phyloP scores from a whole-genome alignment of 2,113 vertebrate genomes.

The Aspiorhynchus laticeps region DNA sequence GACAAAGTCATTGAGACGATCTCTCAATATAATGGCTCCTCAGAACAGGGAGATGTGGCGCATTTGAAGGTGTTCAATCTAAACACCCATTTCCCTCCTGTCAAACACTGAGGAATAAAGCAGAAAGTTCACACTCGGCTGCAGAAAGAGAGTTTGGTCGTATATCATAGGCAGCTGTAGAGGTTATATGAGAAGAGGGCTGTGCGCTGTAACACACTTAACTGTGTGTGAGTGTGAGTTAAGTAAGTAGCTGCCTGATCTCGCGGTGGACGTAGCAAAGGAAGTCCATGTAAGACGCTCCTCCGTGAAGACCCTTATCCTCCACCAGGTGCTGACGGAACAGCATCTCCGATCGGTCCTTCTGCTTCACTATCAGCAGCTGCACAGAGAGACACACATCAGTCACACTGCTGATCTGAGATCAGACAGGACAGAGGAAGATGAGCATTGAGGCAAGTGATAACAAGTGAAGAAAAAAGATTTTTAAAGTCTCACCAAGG shows the following conservation, averaged over 20 bases:
- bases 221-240: conserved; percentile 56
- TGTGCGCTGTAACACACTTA: neutral
- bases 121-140: neutral
- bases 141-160: conserved; percentile 10
- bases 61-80: neutral
- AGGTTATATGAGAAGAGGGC: conserved; percentile 18
- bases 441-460: no score
- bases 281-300: conserved; percentile 92
- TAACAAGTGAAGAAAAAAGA: no score
- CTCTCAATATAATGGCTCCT: neutral
- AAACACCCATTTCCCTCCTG: neutral
- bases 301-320: conserved; percentile 89
- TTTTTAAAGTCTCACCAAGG: no score
- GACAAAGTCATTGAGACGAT: neutral
- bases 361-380: conserved; percentile 88
- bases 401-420: neutral
- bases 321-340: conserved; percentile 93
- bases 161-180: conserved; percentile 40
- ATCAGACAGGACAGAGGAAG: neutral
- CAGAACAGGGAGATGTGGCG: neutral
- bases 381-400: conserved; percentile 58
- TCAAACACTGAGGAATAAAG: neutral
- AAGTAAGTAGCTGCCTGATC: conserved; percentile 92
- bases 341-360: conserved; percentile 84
- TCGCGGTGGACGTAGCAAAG: conserved; percentile 89